Base-by-base conservation (phyloP, 2,888 invertebrate genomes). In the Cantharis rufa region DNA sequence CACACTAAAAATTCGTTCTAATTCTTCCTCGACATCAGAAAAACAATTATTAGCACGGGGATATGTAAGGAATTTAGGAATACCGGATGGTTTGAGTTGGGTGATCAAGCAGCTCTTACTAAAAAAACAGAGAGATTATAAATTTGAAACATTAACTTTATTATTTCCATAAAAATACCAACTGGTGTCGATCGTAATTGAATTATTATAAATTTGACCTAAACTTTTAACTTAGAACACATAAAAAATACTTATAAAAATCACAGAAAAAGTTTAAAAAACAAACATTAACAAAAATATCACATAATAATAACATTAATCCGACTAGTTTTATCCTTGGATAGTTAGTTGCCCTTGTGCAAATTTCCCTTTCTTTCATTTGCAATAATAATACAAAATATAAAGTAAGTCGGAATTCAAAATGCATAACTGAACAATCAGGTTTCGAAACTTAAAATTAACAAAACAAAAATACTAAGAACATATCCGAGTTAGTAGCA, bases 271-370 rank as follows among this genome's bases (percentile, higher is more conserved):
- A 28, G 24, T 63, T 63, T 48, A 21, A 72, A 72, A 72, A 72
- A 68, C 21, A 72, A 68, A 72, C 13, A 21, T 71, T 69, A 75
- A 76, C 70, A 61, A 72, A 76, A 73, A 73, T 76, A 76, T 76
- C 76, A 76, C 76, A 76, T 73, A 62, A 73, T n/a, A n/a, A n/a
- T 68, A 66, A 73, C 18, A 70, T 69, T 76, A n/a, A 21, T 18
- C 66, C 66, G 76, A 76, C 76, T 76, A 76, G 76, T 72, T 70
- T 18, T 70, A 61, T 18, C 32, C 73, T 70, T 71, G 72, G 73
- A 28, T 66, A 73, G 70, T 72, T 66, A 76, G 70, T 69, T 76
- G 76, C 73, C 73, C 66, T 76, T 76, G 76, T 76, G 76, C 76
- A 71, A 27, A 69, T 10, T 70, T 72, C 24, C 24, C 71, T 27